phyloP scores from a whole-genome alignment of 2,113 vertebrate genomes.

The Lonchura striata region DNA sequence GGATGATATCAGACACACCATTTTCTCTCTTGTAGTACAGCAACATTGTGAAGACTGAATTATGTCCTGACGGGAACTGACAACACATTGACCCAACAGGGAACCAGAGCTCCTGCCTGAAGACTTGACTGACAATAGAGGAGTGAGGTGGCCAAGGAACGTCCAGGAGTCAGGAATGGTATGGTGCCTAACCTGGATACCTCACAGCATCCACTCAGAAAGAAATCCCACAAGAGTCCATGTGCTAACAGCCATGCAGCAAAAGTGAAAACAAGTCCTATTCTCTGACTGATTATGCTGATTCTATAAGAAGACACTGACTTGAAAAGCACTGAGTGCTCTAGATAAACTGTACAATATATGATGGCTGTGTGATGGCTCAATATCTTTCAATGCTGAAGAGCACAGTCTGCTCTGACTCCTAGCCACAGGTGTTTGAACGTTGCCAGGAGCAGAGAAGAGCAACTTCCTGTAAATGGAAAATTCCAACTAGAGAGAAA shows the following conservation, averaged over 20 bases:
- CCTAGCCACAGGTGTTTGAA: neutral
- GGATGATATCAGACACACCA: neutral
- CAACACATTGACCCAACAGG: neutral
- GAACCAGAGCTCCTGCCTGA: neutral
- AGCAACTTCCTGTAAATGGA: neutral
- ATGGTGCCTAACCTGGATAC: neutral
- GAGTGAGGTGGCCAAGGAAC: neutral
- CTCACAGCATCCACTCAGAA: neutral
- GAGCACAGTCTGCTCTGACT: neutral
- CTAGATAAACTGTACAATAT: accelerated
- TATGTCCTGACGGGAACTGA: neutral
- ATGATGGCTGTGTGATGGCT: neutral
- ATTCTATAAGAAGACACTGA: neutral
- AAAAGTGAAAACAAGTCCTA: neutral
- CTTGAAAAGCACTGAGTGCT: neutral
- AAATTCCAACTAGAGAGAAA: neutral
- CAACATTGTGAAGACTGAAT: neutral
- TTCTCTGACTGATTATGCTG: neutral
- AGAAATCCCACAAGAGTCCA: neutral
- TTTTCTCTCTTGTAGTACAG: neutral
- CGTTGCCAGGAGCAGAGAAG: neutral
- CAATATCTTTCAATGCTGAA: neutral
- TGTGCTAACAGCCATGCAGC: neutral
- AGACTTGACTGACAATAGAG: neutral
- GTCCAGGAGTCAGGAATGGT: no score